These are phyloP conservation scores for Haliclystus octoradiatus DNA, from an alignment of 30 jellyfish, hydroid and myxozoan species.

Conservation along the genomic window DNA sequence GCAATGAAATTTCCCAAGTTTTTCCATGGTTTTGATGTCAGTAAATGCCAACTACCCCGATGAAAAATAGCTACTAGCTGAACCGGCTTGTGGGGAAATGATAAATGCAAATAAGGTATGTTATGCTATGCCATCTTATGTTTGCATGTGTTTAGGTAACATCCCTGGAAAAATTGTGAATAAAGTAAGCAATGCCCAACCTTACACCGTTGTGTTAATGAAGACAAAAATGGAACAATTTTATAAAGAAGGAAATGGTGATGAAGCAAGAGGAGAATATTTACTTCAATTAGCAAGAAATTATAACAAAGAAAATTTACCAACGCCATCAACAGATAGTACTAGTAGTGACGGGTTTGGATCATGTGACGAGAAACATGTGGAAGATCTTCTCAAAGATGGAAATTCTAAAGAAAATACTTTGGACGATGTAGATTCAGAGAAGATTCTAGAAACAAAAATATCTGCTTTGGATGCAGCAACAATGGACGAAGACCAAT, in stretches of 20 bases:
- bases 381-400: neutral
- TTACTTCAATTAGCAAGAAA: neutral
- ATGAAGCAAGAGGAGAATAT: conserved; percentile 28
- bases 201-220: conserved; percentile 56
- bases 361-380: neutral
- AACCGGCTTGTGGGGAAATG: too few relatives aligned
- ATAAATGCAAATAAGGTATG: too few relatives aligned
- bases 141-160: too few relatives aligned
- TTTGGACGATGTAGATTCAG: neutral
- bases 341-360: neutral
- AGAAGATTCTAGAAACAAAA: too few relatives aligned
- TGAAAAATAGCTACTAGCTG: too few relatives aligned
- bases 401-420: neutral
- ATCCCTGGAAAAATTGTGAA: conserved; percentile 76
- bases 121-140: too few relatives aligned
- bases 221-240: conserved; percentile 61
- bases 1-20: too few relatives aligned
- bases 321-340: neutral
- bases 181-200: conserved; percentile 75
- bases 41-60: too few relatives aligned
- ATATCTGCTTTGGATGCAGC: neutral
- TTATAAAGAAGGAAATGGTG: conserved; percentile 54
- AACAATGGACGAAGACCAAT: neutral
- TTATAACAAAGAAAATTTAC: neutral
- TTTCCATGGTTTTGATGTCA: too few relatives aligned